Percentiles rank a stretch among this genome's conserved stretches.
Evolutionary conservation across 2,888 invertebrate genomes (phyloP).

Genomic region (Synergus gifuensis): DNA sequence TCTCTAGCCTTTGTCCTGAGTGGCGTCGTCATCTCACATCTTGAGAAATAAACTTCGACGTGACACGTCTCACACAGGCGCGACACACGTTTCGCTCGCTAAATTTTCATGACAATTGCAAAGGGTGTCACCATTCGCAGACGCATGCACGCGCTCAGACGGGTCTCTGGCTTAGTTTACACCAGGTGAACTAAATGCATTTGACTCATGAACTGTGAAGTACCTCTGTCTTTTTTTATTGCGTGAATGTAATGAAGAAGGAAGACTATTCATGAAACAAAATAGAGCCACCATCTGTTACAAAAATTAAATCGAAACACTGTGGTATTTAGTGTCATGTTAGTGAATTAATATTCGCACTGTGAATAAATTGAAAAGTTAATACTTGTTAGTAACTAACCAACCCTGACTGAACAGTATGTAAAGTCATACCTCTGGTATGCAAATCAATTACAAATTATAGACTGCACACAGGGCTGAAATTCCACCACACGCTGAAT

Average conservation of each 20-base stretch:
- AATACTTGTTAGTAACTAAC: no score
- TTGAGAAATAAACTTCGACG: slow-evolving; percentile 40
- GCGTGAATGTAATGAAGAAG: background rate
- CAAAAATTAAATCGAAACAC: background rate
- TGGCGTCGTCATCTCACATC: slow-evolving; percentile 17
- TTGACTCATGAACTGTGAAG: slow-evolving; percentile 10
- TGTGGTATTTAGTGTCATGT: background rate
- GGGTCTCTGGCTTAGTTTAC: slow-evolving; percentile 25
- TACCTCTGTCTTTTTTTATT: background rate
- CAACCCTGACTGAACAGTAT: background rate
- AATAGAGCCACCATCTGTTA: background rate
- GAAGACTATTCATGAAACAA: background rate
- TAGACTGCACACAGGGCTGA: background rate
- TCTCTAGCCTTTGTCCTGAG: slow-evolving; percentile 11
- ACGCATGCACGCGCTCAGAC: slow-evolving; percentile 37
- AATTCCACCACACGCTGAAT: slow-evolving; percentile 6
- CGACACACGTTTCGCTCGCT: slow-evolving; percentile 57
- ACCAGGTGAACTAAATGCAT: slow-evolving; percentile 24
- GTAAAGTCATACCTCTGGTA: background rate
- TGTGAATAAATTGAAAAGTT: no score
- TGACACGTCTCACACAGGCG: slow-evolving; percentile 49
- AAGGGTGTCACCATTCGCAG: slow-evolving; percentile 54
- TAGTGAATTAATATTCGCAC: no score
- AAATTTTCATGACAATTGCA: slow-evolving; percentile 63
- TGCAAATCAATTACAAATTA: slow-evolving; percentile 21